Evolutionary conservation across 2,888 invertebrate species (phyloP), one percentile per base, ranked within the genome.

Genomic region (Orthosia incerta): DNA sequence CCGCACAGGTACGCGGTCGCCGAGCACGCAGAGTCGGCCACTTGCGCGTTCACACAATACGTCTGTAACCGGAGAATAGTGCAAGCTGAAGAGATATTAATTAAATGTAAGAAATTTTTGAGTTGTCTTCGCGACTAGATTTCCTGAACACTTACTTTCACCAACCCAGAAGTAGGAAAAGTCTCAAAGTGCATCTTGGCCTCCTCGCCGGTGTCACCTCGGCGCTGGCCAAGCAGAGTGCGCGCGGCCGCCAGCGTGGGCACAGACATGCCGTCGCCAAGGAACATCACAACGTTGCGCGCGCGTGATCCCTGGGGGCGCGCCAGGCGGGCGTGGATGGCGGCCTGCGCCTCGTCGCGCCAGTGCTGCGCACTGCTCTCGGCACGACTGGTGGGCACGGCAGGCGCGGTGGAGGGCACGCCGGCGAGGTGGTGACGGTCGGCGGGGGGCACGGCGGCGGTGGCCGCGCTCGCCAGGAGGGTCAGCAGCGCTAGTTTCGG

Each of bases 11-110:
- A 97, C 0, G 98, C 97, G 0, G 98, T 97, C 0, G 97, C 97
- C 0, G 97, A 96, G 75, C 97, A 97, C 0, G 98, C 98, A 0
- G 98, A 98, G 90, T 98, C 98, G 0, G 98, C 95, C 0, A 97
- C 97, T 92, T 98, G 97, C 31, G 91, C 91, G 88, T 97, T 94
- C 16, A 97, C 95, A 88, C 97, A 97, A 85, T 97, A 97, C 0
- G 97, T 97, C 97, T 97, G 71, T 60, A 69, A 23, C 18, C 46
- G 2, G 1, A 53, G 16, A 7, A 59, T 50, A 20, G 4, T 39
- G 16, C 18, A 66, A 18, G n/a, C 9, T 45, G 18, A 56, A 23
- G 26, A 56, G 12, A 23, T n/a, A n/a, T 48, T 50, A 0, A 13
- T 16, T 2, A 48, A 26, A 4, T 46, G 16, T 64, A 20, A 16